phyloP scores from a whole-genome alignment of 2,797 vertebrate genomes.

The Nothura maculosa region DNA sequence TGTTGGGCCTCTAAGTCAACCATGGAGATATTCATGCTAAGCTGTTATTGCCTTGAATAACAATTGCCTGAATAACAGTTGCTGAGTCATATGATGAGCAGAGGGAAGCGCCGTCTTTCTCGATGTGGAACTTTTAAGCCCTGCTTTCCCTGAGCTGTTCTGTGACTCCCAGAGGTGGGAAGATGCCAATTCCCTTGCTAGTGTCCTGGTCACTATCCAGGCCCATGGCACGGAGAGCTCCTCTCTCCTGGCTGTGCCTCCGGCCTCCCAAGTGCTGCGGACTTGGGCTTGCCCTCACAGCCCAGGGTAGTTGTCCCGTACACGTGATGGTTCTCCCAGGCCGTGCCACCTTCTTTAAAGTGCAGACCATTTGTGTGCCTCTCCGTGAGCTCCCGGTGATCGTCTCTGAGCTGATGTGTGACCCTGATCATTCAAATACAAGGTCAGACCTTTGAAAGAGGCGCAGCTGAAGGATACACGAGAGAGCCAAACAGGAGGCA shows the following conservation, averaged over 20 bases:
- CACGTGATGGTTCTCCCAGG: neutral
- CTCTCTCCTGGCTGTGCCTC: neutral
- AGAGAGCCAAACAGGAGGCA: too few species aligned
- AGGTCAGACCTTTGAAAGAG: neutral
- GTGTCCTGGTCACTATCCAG: neutral
- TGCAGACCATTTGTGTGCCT: neutral
- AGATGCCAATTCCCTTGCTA: neutral
- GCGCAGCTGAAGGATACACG: neutral
- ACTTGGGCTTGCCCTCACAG: neutral
- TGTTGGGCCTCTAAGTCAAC: neutral
- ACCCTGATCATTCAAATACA: neutral
- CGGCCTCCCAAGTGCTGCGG: neutral
- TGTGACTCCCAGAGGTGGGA: neutral
- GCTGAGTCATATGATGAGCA: neutral
- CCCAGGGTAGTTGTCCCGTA: neutral
- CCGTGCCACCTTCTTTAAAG: neutral
- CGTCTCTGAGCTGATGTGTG: neutral
- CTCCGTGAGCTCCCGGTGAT: neutral
- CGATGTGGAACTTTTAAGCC: neutral
- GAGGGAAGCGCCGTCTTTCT: slow-evolving; percentile 9
- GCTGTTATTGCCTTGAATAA: slow-evolving; percentile 5
- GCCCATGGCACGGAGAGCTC: neutral
- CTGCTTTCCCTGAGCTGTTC: neutral
- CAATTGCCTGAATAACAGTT: neutral
- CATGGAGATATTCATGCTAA: neutral